Conservation (phyloP, 2,113 vertebrate genomes). For the Ancistrus triradiatus region DNA sequence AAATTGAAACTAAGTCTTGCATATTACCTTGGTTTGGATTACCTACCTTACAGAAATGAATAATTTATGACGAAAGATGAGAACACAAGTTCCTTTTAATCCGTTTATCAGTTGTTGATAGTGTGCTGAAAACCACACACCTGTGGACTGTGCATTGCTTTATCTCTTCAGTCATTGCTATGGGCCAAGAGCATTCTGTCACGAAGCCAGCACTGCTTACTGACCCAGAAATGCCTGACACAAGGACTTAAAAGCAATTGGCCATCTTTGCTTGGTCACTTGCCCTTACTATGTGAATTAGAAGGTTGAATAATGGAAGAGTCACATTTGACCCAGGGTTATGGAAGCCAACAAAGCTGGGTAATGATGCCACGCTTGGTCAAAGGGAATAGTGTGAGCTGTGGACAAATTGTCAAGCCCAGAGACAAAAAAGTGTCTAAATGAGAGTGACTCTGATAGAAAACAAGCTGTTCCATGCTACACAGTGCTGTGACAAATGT, state of each 20-base stretch:
- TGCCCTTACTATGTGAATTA: constrained; percentile 31
- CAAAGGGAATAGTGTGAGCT: constrained; percentile 40
- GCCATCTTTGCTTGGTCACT: constrained; percentile 52
- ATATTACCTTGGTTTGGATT: not conserved
- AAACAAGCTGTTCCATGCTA: constrained; percentile 62
- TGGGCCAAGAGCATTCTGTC: constrained; percentile 31
- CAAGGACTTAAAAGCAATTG: constrained; percentile 62
- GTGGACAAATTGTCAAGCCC: constrained; percentile 38
- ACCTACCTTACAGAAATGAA: not conserved
- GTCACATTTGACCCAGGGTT: constrained; percentile 7
- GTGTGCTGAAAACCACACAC: too few relatives aligned
- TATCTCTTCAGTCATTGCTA: constrained; percentile 7
- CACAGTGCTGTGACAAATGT: too few relatives aligned
- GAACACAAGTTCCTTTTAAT: constrained; percentile 33
- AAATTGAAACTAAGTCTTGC: not conserved
- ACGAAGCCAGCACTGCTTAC: constrained; percentile 45
- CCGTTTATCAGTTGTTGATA: constrained; percentile 24
- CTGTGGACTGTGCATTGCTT: not conserved
- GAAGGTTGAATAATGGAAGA: constrained; percentile 11
- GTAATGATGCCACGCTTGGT: constrained; percentile 29
- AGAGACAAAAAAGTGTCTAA: constrained; percentile 59
- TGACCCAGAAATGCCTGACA: constrained; percentile 63
- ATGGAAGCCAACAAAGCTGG: constrained; percentile 41
- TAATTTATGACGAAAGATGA: constrained; percentile 3
- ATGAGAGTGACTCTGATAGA: constrained; percentile 61